A percentile compares a stretch with the other conserved stretches of the same genome.
Evolutionary conservation across 2,797 vertebrate species (phyloP).

Genomic region (Muscicapa striata): DNA sequence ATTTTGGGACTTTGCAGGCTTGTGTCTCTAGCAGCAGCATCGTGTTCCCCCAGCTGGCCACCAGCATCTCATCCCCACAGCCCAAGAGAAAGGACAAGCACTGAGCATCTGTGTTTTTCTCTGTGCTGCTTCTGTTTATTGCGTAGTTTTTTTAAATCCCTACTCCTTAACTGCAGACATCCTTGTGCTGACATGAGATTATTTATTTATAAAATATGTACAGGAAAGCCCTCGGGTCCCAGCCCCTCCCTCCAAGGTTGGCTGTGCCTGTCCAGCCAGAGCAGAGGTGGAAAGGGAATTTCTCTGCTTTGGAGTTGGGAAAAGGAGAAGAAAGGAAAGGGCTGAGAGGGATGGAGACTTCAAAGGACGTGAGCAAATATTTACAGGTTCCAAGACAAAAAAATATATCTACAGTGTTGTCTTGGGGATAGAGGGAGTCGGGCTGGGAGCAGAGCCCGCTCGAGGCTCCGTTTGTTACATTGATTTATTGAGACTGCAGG

Average conservation of each 20-base stretch:
- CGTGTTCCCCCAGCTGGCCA: not conserved
- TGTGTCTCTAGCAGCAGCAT: not conserved
- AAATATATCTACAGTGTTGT: conserved; percentile 44
- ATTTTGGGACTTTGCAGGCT: not conserved
- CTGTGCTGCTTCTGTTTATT: conserved; percentile 65
- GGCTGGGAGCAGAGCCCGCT: not conserved
- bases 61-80: not conserved
- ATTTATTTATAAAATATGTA: conserved; percentile 72
- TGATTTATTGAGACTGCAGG: conserved; percentile 1
- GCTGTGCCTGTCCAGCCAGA: not conserved
- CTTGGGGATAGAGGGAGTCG: not conserved
- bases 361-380: conserved; percentile 56
- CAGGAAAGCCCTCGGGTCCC: conserved; percentile 28
- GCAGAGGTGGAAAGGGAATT: not conserved
- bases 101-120: not conserved
- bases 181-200: conserved; percentile 21
- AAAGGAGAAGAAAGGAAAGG: not conserved
- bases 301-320: not conserved
- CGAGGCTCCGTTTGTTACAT: conserved; percentile 28
- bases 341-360: conserved; percentile 46
- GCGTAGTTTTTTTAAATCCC: conserved; percentile 13
- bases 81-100: conserved; percentile 25
- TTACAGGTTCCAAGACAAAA: conserved; percentile 66
- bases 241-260: conserved; percentile 20
- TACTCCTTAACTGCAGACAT: conserved; percentile 27